Evolutionary conservation across 2,888 invertebrate genomes (phyloP), one percentile per base, ranked within the genome.

Genomic region (Myopa testacea): DNA sequence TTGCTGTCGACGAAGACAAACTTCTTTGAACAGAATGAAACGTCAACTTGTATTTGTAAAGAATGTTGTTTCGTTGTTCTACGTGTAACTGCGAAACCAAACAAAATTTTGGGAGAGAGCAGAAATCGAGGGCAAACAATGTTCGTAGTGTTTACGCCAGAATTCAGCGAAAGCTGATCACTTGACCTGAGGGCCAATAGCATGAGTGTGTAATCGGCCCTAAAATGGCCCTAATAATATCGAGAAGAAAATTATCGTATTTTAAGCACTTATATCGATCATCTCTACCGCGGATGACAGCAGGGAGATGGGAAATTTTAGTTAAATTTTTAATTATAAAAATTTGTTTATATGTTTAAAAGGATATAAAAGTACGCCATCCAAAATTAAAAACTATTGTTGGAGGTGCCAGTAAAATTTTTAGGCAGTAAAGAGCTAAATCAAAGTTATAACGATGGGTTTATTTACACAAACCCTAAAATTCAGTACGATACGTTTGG

Each of bases 381-480:
- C 10, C 7, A 71, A 71, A 71, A 58, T 55, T 38, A 16, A 52
- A 55, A 71, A 58, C 14, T 72, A 12, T 8, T 38, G 10, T 60
- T 19, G 19, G n/a, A 72, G 72, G 19, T 60, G 34, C 40, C 60
- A 16, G 7, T 38, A 72, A 60, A 72, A 19, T 37, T 70, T 70
- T 26, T 38, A 40, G 7, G 19, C 8, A 72, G 19, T 19, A 8
- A 19, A 14, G 16, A 40, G 16, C 72, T n/a, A 38, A 60, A 60
- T 40, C 19, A 14, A 79, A 80, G 6, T 37, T 6, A 68, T 6
- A 40, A 69, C 77, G 81, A 84, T 86, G 85, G 85, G 84, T 81
- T 74, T 86, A 78, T 74, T 86, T 78, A 78, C 82, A 79, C 84
- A 84, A 75, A 72, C 84, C 14, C 80, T 82, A 16, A 85, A 82